phyloP scores from a whole-genome alignment of 1,140 invertebrate species.

The Nebria ingens region DNA sequence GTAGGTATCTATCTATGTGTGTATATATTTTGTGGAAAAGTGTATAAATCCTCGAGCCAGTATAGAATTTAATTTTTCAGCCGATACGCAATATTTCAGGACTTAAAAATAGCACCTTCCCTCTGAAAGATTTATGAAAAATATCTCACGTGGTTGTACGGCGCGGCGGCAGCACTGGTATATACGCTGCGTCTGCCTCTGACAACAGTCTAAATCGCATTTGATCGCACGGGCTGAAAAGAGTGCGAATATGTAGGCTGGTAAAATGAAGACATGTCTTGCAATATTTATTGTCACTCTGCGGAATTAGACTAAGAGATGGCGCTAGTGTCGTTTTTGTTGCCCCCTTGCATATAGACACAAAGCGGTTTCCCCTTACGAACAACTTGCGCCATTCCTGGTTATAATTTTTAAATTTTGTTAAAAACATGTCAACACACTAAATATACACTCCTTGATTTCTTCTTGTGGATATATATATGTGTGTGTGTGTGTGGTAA shows the following conservation, averaged over 20 bases:
- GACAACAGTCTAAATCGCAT: too few species aligned
- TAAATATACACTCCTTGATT: neutral
- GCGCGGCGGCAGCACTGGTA: neutral
- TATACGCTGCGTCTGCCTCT: too few species aligned
- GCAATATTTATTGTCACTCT: constrained; percentile 19
- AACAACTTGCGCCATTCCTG: neutral
- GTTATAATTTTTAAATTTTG: neutral
- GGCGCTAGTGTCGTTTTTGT: neutral
- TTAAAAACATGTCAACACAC: neutral
- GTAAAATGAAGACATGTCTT: constrained; percentile 5
- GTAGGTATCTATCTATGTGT: too few species aligned
- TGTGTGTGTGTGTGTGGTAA: neutral
- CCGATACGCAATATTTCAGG: constrained; percentile 9
- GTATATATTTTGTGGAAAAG: too few species aligned
- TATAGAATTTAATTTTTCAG: constrained; percentile 7
- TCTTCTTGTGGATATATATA: neutral
- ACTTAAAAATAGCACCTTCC: constrained; percentile 6
- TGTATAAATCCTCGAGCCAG: neutral
- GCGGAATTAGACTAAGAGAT: constrained; percentile 14
- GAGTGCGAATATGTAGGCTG: neutral
- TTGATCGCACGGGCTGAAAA: neutral
- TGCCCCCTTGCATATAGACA: neutral
- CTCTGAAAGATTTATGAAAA: constrained; percentile 5
- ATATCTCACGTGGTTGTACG: constrained; percentile 1
- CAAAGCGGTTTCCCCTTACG: neutral